Conservation (phyloP, 2,888 invertebrate species). For the Vandiemenella viatica region DNA sequence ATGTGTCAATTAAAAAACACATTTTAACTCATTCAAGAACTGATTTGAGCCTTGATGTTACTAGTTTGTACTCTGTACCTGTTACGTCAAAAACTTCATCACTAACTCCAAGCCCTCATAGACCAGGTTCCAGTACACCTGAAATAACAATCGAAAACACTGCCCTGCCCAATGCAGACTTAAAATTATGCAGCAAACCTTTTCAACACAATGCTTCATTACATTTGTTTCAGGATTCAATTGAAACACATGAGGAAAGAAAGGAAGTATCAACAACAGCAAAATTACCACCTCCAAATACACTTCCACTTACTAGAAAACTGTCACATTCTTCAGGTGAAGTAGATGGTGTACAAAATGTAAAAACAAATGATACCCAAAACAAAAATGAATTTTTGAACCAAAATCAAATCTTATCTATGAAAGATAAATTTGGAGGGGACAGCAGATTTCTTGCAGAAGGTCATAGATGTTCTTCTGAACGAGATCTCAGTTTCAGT, state of each 20-base stretch:
- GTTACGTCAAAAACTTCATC: conserved; percentile 8
- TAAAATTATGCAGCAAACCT: not conserved
- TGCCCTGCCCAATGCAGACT: not conserved
- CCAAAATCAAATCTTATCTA: too few relatives aligned
- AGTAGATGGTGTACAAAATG: conserved; percentile 31
- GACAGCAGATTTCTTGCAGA: conserved; percentile 35
- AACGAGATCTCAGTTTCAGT: conserved; percentile 45
- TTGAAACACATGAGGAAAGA: too few relatives aligned
- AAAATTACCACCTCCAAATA: conserved; percentile 33
- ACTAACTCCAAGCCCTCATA: conserved; percentile 20
- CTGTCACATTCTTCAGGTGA: conserved; percentile 56
- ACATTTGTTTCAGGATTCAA: too few relatives aligned
- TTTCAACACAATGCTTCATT: too few relatives aligned
- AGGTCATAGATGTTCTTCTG: conserved; percentile 31
- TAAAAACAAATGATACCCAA: conserved; percentile 6
- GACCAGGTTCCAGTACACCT: conserved; percentile 38
- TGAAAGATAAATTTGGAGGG: conserved; percentile 20
- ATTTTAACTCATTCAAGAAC: conserved; percentile 18
- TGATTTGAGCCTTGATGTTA: conserved; percentile 17
- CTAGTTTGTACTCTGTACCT: conserved; percentile 8
- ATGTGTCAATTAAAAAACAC: conserved; percentile 20
- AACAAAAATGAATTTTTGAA: conserved; percentile 21
- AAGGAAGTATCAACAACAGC: conserved; percentile 18
- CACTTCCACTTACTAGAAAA: conserved; percentile 41
- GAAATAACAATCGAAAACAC: conserved; percentile 40